These are phyloP conservation scores for Crenuchus spilurus DNA, from an alignment of 2,797 vertebrate genomes.

Conservation along the genomic window DNA sequence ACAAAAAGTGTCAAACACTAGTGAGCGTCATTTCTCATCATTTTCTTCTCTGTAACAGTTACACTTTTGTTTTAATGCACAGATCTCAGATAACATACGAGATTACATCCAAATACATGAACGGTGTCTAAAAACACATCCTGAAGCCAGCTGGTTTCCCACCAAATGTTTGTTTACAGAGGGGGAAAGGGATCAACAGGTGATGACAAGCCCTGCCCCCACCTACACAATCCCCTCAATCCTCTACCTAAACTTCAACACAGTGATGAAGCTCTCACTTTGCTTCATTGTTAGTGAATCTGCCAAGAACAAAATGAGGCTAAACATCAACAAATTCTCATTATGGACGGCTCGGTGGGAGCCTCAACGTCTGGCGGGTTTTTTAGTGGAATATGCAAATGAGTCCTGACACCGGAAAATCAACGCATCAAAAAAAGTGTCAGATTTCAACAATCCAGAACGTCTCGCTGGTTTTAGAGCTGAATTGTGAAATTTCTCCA, in stretches of 20 bases:
- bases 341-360: conserved; percentile 1
- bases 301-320: not conserved
- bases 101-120: conserved; percentile 1
- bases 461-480: not conserved
- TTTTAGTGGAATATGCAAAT: conserved; percentile 20
- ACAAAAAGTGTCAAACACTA: conserved; percentile 23
- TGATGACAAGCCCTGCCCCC: conserved; percentile 59
- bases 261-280: conserved; percentile 10
- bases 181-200: conserved; percentile 60
- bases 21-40: not conserved
- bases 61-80: not conserved
- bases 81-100: too few species aligned
- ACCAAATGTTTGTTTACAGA: conserved; percentile 72
- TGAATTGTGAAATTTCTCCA: conserved; percentile 4
- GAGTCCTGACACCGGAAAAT: not conserved
- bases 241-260: conserved; percentile 24
- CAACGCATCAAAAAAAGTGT: not conserved
- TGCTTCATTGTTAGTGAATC: conserved; percentile 8
- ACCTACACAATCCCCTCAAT: conserved; percentile 33
- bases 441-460: not conserved
- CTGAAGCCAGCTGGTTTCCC: conserved; percentile 63
- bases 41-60: too few species aligned
- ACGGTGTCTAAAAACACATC: conserved; percentile 40
- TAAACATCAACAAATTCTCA: too few species aligned
- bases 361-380: conserved; percentile 1